These are phyloP conservation scores for Arctia plantaginis DNA, from an alignment of 2,888 invertebrate species.

Conservation along the genomic window DNA sequence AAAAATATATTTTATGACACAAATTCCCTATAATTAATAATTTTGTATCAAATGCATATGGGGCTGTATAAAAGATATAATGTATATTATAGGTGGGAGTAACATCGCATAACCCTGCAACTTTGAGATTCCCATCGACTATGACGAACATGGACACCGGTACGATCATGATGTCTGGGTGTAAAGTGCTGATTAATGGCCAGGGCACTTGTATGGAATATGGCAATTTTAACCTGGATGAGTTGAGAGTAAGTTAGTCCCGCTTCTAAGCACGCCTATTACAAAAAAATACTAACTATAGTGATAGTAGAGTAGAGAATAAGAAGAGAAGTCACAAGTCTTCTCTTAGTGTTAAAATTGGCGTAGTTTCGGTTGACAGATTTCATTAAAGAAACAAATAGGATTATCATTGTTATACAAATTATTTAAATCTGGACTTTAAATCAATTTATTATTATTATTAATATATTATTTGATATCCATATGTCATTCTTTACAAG, in stretches of 20 bases:
- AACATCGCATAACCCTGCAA: slow-evolving; percentile 96
- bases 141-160: slow-evolving; percentile 98
- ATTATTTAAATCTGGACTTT: too few relatives aligned
- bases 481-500: background rate
- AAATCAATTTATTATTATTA: too few relatives aligned
- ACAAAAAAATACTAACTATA: background rate
- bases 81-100: slow-evolving; percentile 91
- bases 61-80: background rate
- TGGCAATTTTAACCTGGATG: slow-evolving; percentile 96
- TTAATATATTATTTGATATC: background rate
- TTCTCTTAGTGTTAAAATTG: background rate
- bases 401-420: too few relatives aligned
- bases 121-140: slow-evolving; percentile 96
- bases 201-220: slow-evolving; percentile 97
- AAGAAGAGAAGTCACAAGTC: background rate
- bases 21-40: too few relatives aligned
- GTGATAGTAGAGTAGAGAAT: background rate
- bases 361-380: background rate
- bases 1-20: too few relatives aligned
- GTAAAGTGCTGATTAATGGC: slow-evolving; percentile 98
- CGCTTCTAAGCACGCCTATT: background rate
- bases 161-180: slow-evolving; percentile 98
- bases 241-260: slow-evolving; percentile 88
- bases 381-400: too few relatives aligned
- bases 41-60: background rate